Evolutionary conservation across 2,888 invertebrate genomes (phyloP), one percentile per base, ranked within the genome.

Genomic region (Yponomeuta cagnagella): DNA sequence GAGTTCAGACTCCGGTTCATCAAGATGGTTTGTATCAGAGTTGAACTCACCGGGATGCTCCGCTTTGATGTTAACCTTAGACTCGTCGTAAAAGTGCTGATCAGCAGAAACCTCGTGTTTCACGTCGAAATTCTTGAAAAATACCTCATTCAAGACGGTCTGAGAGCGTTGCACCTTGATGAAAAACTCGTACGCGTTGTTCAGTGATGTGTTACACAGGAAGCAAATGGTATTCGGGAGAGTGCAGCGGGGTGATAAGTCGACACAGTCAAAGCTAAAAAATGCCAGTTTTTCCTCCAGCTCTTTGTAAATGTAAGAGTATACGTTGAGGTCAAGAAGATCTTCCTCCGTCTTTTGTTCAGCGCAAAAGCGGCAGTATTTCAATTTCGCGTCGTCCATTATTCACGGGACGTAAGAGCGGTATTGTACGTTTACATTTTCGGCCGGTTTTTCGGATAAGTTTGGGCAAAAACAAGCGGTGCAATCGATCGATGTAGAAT

Each of bases 201-300:
- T 71, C 33, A 76, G 67, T 2, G 69, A 67, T 0, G 72, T 71
- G 10, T 72, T 72, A 70, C 77, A 77, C 0, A 37, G 30, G 12
- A 68, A 70, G 33, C 77, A 77, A 23, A 74, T 73, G 5, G 71
- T 73, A 70, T 73, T 74, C 2, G 77, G 77, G 33, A 76, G 68
- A 3, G 66, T 67, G 48, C 72, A 71, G 12, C 71, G 48, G 3
- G 31, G 30, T 31, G 70, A 69, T 9, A 75, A 64, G 68, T 76
- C 73, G 0, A 75, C 70, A 52, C 72, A 73, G 48, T 71, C 70
- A 10, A 74, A 3, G 23, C 15, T 52, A 37, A 68, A 52, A 10
- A 52, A 23, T 3, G 48, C 10, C 3, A 68, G 31, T 31, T 68
- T 68, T 30, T 68, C 52, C 23, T 31, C 12, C 2, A 68, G 9